Evolutionary conservation across 2,888 invertebrate genomes (phyloP), one percentile per base, ranked within the genome.

Genomic region (Podotricha telesiphe): DNA sequence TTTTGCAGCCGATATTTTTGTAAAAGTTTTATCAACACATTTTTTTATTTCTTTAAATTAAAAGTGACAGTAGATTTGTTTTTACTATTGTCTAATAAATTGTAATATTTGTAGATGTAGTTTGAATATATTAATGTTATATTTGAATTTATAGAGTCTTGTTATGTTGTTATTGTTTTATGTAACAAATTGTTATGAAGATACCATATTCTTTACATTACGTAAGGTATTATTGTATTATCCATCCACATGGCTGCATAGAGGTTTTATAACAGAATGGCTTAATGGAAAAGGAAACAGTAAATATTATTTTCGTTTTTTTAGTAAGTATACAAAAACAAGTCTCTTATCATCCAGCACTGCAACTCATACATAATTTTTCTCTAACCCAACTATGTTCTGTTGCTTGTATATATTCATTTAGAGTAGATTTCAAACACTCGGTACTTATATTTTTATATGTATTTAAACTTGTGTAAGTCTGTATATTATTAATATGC

Each of bases 261-360:
- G 5, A n/a, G n/a, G 47, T 45, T 61, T 47, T 20, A 20, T 42
- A 20, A 58, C 40, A 20, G n/a, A 20, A 20, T 15, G 19, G 13
- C 11, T 22, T 22, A 47, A 17, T 17, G 45, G 34, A 11, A 47
- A 34, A n/a, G 6, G 6, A 28, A 45, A 28, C 13, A 34, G 7
- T n/a, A 11, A 45, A 47, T 61, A 28, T 13, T 47, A 11, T 28
- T 17, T 17, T 6, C 15, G 10, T 28, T 47, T 61, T 28, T 22
- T 13, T 28, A 34, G 10, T 17, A 28, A 55, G 15, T 45, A 15
- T 11, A 19, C 40, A 20, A 65, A 65, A 65, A 56, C 65, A 65
- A 65, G 56, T 65, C 65, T 65, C 65, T 56, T 20, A 48, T 56
- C 65, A 65, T 65, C 34, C 47, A 13, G 51, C 55, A 45, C 47